Base-by-base conservation (phyloP, 2,888 invertebrate genomes). In the Norana najaformis region DNA sequence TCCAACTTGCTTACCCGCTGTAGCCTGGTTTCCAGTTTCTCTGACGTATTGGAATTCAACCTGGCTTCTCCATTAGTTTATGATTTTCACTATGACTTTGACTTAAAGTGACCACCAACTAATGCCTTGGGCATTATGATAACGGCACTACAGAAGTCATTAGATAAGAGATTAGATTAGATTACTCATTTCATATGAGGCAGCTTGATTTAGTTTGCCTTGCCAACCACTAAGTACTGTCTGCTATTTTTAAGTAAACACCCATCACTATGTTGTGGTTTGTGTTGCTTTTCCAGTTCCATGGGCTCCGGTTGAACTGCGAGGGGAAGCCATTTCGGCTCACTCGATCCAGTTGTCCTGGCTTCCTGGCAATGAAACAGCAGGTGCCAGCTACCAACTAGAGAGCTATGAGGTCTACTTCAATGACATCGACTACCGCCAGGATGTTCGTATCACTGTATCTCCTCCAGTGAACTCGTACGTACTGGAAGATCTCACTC, bases 391-490 rank as follows among this genome's bases (percentile, higher is more conserved):
- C 92, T 98, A 98, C 95, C 97, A 97, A 95, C 98, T 99, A 94
- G 97, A 97, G 92, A 97, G 97, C 94, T 99, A 99, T 95, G 98
- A 98, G 95, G 96, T 99, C 38, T 98, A 98, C 95, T 99, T 98
- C 98, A 99, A 99, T 92, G 94, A 94, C 90, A 94, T 94, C 0
- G 92, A 93, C 90, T 92, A 92, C 88, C 92, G 93, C 34, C 93
- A 94, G 92, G 93, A 93, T 88, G 93, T 93, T 47, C 93, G 93
- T n/a, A 92, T 94, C 88, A 93, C 93, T 47, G 93, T 95, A 41
- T 90, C 92, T 16, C 94, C 94, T 1, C 93, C 94, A 6, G 83
- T 83, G 13, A 91, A 39, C 82, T 85, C 88, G 41, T 98, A 98
- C 96, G 97, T 97, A 37, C 96, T 99, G 93, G 97, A 97, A 93